Evolutionary conservation across 2,888 invertebrate genomes (phyloP), one percentile per base, ranked within the genome.

Genomic region (Epinotia bilunana): DNA sequence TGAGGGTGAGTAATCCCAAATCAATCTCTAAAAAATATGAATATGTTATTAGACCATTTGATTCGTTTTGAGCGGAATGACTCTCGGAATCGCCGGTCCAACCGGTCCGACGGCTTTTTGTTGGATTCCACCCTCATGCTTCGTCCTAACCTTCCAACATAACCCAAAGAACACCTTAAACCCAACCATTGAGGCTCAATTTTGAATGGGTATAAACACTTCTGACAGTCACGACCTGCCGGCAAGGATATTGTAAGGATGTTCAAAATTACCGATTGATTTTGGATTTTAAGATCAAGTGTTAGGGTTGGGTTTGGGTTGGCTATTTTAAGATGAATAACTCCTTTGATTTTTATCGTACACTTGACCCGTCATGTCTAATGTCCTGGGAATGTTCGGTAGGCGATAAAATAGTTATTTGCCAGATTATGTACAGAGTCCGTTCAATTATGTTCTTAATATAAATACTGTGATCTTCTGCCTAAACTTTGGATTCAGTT

Each of bases 91-190:
- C 86, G 86, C 86, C 85, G 82, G 84, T 63, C 74, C 79, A 87
- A 93, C 93, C 92, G 92, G 93, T 93, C 83, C 62, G 82, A 88
- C 91, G 43, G 83, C 91, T 92, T 93, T 93, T 93, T 92, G 89
- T 90, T 79, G 86, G 87, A 90, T 88, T 89, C 91, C 89, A 91
- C 92, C 93, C 93, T 90, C 90, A 85, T 84, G 83, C 83, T 82
- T 79, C 86, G 85, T 88, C 87, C 88, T 84, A 80, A 86, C 84
- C 79, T 83, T 81, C 83, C 78, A 80, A 20, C 7, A n/a, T 55
- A 58, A 4, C 23, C 79, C 61, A 69, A 81, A 77, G 72, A 33
- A n/a, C 65, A 84, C 83, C 76, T 64, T 79, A 78, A 76, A 23
- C 11, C 33, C 60, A 68, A 13, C 0, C 13, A 11, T 60, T 79